These are phyloP conservation scores for Chaetodon auriga DNA, from an alignment of 2,113 vertebrate species.

Conservation along the genomic window DNA sequence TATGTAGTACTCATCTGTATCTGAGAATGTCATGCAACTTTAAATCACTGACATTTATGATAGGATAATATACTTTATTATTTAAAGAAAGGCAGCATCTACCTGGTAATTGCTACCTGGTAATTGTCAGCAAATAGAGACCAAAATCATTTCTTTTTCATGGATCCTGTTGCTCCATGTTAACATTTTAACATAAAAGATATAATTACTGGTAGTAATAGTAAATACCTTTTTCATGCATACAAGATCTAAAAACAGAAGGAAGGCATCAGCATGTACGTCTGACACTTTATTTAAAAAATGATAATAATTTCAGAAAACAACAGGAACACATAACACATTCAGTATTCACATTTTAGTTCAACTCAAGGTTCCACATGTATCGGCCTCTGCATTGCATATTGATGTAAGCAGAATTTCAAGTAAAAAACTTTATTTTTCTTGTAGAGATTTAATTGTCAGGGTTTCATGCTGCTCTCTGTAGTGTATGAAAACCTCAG, in stretches of 20 bases:
- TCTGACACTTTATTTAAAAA: neutral
- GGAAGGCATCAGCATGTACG: neutral
- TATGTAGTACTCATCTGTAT: neutral
- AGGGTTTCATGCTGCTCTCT: neutral
- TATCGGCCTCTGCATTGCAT: neutral
- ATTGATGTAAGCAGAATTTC: neutral
- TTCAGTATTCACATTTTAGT: neutral
- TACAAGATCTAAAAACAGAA: neutral
- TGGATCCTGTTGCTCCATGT: neutral
- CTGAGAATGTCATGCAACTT: neutral
- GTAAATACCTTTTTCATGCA: neutral
- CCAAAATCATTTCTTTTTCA: neutral
- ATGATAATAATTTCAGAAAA: neutral
- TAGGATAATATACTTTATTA: neutral
- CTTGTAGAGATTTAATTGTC: neutral
- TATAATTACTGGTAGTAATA: neutral
- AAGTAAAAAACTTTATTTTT: neutral
- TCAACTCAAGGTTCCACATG: neutral
- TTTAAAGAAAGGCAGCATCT: neutral
- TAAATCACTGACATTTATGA: neutral
- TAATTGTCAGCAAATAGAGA: neutral
- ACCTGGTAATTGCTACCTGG: neutral
- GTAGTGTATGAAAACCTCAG: neutral
- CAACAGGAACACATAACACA: neutral
- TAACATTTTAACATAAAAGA: neutral